A percentile compares a stretch with the other conserved stretches of the same genome.
phyloP scores from a whole-genome alignment of 1,140 invertebrate species.

The Atta texana region DNA sequence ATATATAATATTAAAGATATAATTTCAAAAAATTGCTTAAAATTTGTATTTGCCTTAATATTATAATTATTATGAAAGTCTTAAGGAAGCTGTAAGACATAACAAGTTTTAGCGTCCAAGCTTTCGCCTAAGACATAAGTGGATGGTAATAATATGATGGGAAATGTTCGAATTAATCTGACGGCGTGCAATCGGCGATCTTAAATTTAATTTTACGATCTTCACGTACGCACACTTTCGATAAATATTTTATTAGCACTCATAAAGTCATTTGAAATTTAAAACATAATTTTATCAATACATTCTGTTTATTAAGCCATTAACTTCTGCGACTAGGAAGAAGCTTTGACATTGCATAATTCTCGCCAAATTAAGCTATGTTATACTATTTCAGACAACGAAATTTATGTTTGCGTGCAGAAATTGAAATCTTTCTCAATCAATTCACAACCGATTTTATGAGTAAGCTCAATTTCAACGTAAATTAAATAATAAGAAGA shows the following conservation, averaged over 20 bases:
- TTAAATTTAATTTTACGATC: slow-evolving; percentile 46
- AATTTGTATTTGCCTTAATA: not conserved
- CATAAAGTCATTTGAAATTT: not conserved
- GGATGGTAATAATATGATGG: slow-evolving; percentile 36
- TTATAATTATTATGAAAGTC: slow-evolving; percentile 36
- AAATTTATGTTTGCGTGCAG: not conserved
- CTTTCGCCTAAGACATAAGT: slow-evolving; percentile 30
- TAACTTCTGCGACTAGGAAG: slow-evolving; percentile 5
- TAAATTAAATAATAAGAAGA: slow-evolving; percentile 43
- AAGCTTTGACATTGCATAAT: slow-evolving; percentile 58
- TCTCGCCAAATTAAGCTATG: slow-evolving; percentile 48
- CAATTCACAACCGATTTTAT: slow-evolving; percentile 57
- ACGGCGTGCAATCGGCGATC: slow-evolving; percentile 3
- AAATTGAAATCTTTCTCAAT: slow-evolving; percentile 49
- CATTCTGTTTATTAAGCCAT: slow-evolving; percentile 6
- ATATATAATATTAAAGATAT: not conserved
- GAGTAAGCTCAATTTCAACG: slow-evolving; percentile 13
- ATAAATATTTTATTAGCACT: slow-evolving; percentile 5
- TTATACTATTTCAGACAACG: slow-evolving; percentile 32
- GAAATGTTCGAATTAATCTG: slow-evolving; percentile 18
- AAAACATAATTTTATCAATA: slow-evolving; percentile 1
- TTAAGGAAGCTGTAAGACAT: not conserved
- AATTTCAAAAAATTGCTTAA: not conserved
- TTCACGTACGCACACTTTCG: not conserved
- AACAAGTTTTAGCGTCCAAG: not conserved